Evolutionary conservation across 2,888 invertebrate species (phyloP), one percentile per base, ranked within the genome.

Genomic region (Dinocampus coccinellae): DNA sequence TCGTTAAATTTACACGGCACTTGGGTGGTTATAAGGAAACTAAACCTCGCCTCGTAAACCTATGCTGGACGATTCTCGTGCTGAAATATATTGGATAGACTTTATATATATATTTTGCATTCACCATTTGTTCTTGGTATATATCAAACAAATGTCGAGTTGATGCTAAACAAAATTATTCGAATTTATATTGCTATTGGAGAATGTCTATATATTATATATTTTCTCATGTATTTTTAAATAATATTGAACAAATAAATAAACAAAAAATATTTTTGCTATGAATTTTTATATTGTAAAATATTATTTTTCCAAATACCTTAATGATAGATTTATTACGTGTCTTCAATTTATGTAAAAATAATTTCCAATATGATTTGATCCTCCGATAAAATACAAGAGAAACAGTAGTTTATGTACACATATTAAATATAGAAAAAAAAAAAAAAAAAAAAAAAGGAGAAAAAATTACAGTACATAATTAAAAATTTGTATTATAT

Each of bases 1-100:
- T 71, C 66, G 67, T 71, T 71, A 71, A 71, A 67, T 71, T 66
- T 71, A 67, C 71, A 67, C 71, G 39, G 66, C 66, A 62, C 61
- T 71, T 60, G 53, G 60, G 39, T 67, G 62, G 71, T 71, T 55
- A 67, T 67, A 71, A 52, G 71, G 71, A 71, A 71, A 67, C 66
- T 42, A 55, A 52, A 22, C 53, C 58, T 57, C 55, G 52, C 61
- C 53, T 71, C 67, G 67, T 71, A 71, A 71, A 71, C 53, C 71
- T 62, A 69, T 69, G 69, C 53, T 36, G 55, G 39, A 62, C n/a
- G 42, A 62, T 39, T 42, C 61, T 62, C 61, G 24, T 62, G 22
- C 61, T 39, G 42, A 24, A 39, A 62, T 58, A 58, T 58, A 4
- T 34, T 34, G 29, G 47, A 47, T 47, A 16, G 16, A 47, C 16